These are phyloP conservation scores for Globia sparganii DNA, from an alignment of 2,888 invertebrate genomes.

Conservation along the genomic window DNA sequence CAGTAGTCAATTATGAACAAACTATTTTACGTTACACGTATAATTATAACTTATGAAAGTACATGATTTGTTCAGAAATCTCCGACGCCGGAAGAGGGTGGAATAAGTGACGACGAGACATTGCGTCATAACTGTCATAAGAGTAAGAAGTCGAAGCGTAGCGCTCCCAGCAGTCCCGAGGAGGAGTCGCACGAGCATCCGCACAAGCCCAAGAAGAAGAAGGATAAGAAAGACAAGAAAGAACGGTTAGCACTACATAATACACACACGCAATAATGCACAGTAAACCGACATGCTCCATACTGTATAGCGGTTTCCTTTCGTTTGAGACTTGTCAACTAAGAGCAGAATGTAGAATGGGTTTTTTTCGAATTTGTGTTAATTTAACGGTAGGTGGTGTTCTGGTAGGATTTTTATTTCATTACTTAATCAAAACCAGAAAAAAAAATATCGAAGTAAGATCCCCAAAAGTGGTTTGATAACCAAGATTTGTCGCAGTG, in stretches of 20 bases:
- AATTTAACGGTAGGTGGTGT: background rate
- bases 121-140: conserved; percentile 77
- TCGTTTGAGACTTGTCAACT: background rate
- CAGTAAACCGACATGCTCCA: background rate
- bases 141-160: conserved; percentile 84
- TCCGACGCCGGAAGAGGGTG: conserved; percentile 86
- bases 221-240: conserved; percentile 88
- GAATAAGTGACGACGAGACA: conserved; percentile 85
- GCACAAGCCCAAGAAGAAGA: conserved; percentile 88
- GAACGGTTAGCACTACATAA: conserved; percentile 75
- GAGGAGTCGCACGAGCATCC: conserved; percentile 72
- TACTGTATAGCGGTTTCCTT: background rate
- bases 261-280: background rate
- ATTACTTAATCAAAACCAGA: background rate
- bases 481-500: background rate
- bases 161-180: conserved; percentile 85
- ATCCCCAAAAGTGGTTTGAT: background rate
- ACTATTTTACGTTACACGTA: no score
- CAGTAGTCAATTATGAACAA: no score
- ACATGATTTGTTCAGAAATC: conserved; percentile 75
- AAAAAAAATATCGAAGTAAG: background rate
- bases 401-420: background rate
- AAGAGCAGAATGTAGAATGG: background rate
- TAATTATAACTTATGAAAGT: background rate
- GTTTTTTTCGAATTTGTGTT: background rate